Percentiles rank a stretch among this genome's conserved stretches.
Conservation (phyloP, 2,797 vertebrate species). For the Smutsia gigantea region DNA sequence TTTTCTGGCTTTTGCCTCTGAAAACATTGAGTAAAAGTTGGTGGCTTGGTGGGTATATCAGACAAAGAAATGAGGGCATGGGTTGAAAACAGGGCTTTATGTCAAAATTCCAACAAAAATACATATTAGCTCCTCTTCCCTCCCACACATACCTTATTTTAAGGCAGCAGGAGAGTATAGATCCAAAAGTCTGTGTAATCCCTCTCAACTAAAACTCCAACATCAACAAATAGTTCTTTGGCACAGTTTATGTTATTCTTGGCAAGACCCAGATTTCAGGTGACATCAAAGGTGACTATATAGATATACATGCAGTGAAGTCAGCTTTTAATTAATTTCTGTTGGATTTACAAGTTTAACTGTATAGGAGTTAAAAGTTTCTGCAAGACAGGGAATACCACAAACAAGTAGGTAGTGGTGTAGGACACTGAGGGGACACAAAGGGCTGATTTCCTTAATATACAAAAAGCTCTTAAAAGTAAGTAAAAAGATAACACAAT, state of each 20-base stretch:
- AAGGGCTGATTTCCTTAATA: conserved; percentile 34
- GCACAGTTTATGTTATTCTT: neutral
- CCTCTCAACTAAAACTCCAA: neutral
- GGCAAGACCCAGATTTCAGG: conserved; percentile 44
- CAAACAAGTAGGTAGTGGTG: neutral
- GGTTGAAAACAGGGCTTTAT: conserved; percentile 6
- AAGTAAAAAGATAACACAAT: neutral
- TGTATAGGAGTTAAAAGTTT: neutral
- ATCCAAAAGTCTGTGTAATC: conserved; percentile 20
- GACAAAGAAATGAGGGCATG: conserved; percentile 24
- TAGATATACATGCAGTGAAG: conserved; percentile 41
- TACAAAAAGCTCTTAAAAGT: conserved; percentile 41
- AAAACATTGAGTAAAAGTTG: neutral
- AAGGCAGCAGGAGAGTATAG: neutral
- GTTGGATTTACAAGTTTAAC: conserved; percentile 4
- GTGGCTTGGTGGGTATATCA: neutral
- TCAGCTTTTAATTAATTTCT: conserved; percentile 69
- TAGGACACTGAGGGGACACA: neutral
- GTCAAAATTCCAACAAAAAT: conserved; percentile 70
- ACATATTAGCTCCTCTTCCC: neutral
- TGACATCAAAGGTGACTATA: conserved; percentile 59
- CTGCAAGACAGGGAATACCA: neutral
- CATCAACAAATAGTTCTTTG: neutral
- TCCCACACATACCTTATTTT: no score
- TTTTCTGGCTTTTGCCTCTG: conserved; percentile 3